These are phyloP conservation scores for Papilio demoleus DNA, from an alignment of 2,888 invertebrate genomes.

Conservation along the genomic window DNA sequence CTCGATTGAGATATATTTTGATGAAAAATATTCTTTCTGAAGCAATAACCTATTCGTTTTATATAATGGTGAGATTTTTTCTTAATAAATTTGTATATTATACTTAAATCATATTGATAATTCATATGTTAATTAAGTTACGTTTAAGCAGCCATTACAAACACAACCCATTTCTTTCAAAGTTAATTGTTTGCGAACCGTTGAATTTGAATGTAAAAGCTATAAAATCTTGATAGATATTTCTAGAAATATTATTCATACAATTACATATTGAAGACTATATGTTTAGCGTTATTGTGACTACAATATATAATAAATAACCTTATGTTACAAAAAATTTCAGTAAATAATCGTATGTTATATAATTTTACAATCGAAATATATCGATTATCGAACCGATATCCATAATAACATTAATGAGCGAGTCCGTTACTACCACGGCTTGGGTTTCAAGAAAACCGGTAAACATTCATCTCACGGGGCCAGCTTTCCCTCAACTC, in stretches of 20 bases:
- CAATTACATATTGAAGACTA: neutral
- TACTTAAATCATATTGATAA: neutral
- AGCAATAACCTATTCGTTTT: too few species aligned
- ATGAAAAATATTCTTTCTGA: too few species aligned
- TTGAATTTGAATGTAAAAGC: neutral
- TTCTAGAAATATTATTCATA: neutral
- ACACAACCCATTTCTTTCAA: neutral
- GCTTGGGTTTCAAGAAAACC: slow-evolving; percentile 49
- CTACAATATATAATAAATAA: neutral
- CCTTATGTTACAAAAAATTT: neutral
- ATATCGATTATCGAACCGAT: slow-evolving; percentile 35
- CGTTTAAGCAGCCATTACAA: neutral
- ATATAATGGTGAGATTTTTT: slow-evolving; percentile 2
- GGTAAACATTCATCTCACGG: slow-evolving; percentile 49
- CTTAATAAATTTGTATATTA: neutral
- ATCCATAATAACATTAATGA: slow-evolving; percentile 39
- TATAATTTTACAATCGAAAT: slow-evolving; percentile 13
- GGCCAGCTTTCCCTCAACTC: slow-evolving; percentile 45
- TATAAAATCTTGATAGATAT: neutral
- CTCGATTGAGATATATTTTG: too few species aligned
- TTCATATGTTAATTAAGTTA: neutral
- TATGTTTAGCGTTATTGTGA: neutral
- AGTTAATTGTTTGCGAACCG: neutral
- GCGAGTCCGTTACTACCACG: slow-evolving; percentile 43
- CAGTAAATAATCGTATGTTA: neutral